phyloP scores from a whole-genome alignment of 2,888 invertebrate species.

The Cryptocheilus praepositus region DNA sequence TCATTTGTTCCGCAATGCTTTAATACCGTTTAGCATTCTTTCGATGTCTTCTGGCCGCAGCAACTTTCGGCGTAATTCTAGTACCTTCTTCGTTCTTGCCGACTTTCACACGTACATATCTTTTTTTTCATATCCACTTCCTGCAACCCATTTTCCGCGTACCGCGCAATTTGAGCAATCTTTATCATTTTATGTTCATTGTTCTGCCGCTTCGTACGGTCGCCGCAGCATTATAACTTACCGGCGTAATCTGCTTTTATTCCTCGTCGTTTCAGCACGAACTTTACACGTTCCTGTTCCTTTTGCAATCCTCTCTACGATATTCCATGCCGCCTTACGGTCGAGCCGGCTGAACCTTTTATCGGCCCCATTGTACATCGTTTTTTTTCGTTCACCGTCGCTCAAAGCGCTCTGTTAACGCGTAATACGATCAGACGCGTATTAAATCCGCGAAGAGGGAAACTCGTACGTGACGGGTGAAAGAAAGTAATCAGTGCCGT shows the following conservation, averaged over 20 bases:
- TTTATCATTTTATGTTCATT: slow-evolving; percentile 43
- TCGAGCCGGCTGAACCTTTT: slow-evolving; percentile 33
- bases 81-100: too few species aligned
- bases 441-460: slow-evolving; percentile 6
- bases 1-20: too few species aligned
- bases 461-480: too few species aligned
- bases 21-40: too few species aligned
- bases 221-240: slow-evolving; percentile 40
- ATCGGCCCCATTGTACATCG: slow-evolving; percentile 30
- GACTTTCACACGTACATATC: too few species aligned
- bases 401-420: too few species aligned
- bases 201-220: slow-evolving; percentile 13
- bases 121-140: too few species aligned
- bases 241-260: slow-evolving; percentile 53
- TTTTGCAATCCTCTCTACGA: slow-evolving; percentile 8
- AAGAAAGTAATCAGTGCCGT: too few species aligned
- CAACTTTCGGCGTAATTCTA: too few species aligned
- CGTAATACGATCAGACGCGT: too few species aligned
- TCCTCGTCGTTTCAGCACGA: slow-evolving; percentile 41
- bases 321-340: slow-evolving; percentile 10
- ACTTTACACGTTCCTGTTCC: slow-evolving; percentile 22
- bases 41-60: too few species aligned
- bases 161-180: slow-evolving; percentile 23
- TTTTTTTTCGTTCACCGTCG: slow-evolving; percentile 11
- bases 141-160: neutral